Percentiles rank a stretch among this genome's conserved stretches.
phyloP scores from a whole-genome alignment of 2,113 vertebrate species.

The Athene cunicularia region DNA sequence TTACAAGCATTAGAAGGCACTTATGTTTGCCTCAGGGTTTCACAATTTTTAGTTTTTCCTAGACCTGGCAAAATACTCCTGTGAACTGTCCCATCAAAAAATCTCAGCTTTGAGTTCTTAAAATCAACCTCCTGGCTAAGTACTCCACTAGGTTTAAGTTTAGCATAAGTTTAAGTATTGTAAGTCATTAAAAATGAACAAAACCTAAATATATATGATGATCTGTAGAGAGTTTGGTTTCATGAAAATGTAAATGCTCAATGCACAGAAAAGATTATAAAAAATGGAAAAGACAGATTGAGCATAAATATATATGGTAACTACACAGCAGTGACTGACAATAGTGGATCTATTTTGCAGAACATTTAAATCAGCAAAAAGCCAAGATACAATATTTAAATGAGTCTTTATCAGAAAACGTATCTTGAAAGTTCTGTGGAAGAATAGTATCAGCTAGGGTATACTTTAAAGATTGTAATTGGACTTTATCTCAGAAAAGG shows the following conservation, averaged over 20 bases:
- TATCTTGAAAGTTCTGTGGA: conserved; percentile 56
- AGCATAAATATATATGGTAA: not conserved
- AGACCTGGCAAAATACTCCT: not conserved
- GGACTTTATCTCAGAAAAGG: conserved; percentile 68
- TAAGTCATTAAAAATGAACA: not conserved
- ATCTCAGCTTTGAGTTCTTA: not conserved
- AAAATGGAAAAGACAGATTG: conserved; percentile 26
- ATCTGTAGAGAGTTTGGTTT: not conserved
- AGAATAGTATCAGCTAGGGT: conserved; percentile 45
- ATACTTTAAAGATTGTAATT: conserved; percentile 70
- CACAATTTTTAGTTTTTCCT: not conserved
- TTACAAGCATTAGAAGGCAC: not conserved
- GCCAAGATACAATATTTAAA: conserved; percentile 46
- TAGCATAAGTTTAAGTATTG: not conserved
- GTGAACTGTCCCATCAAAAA: not conserved
- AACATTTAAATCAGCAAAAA: conserved; percentile 52
- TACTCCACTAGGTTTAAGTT: not conserved
- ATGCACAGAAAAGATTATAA: not conserved
- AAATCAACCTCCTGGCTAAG: not conserved
- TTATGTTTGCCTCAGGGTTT: not conserved
- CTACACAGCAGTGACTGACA: conserved; percentile 11
- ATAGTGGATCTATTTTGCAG: not conserved
- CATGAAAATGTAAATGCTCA: not conserved
- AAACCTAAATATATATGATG: not conserved
- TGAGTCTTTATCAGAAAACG: conserved; percentile 53